Base-by-base conservation (phyloP, 2,888 invertebrate species). In the Osmoderma eremita region DNA sequence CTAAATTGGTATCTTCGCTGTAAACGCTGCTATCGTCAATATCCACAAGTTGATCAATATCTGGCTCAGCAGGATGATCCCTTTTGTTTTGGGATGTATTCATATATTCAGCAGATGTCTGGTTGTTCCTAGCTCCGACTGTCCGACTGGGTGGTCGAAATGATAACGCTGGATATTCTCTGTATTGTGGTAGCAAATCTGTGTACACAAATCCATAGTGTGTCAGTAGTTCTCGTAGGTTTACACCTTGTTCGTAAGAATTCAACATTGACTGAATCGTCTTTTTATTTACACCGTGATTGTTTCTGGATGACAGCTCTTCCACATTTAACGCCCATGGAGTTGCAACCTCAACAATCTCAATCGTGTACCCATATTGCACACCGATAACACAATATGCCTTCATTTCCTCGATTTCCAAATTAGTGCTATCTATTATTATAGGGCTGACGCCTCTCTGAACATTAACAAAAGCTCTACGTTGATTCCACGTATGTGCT, bases 401-500 rank as follows among this genome's bases (percentile, higher is more conserved):
- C 71, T 87, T 83, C 92, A 97, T 94, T 83, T 97, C 95, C 95
- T 95, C 95, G 4, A 86, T 74, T 78, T 90, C 84, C 1, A 88
- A 85, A 78, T 97, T 94, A 0, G 97, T 97, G 78, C 97, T 97
- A 77, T 97, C 97, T 63, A 97, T 88, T 63, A 97, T 88, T 12
- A 97, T 83, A 0, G 96, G 95, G 77, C 91, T 92, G 63, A 87
- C 79, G 0, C 91, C 91, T 56, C 83, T 77, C 5, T 77, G 77
- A 72, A 91, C 80, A 1, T 88, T 88, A 2, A 83, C 81, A 30
- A 75, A 76, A 41, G 91, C 91, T 72, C 88, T 83, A 4, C 81
- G 80, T 65, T 90, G 87, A 80, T 91, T 93, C 87, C 88, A 91
- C 0, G 79, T 78, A 80, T 97, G 97, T 6, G 30, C 30, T 30